Evolutionary conservation across 2,888 invertebrate species (phyloP).

Genomic region (Folsomia manolachei): DNA sequence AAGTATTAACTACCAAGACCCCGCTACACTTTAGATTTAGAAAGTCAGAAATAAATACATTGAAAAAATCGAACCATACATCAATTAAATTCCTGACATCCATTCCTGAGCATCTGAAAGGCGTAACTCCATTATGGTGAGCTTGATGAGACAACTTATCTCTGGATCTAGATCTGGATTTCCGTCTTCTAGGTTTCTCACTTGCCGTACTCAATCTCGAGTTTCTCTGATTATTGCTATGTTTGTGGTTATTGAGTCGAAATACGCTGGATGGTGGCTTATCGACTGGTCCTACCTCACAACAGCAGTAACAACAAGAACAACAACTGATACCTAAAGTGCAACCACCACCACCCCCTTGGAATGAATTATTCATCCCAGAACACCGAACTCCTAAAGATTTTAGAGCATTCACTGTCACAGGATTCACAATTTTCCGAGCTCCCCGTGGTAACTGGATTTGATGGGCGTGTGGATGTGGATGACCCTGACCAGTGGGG

Average conservation of each 20-base stretch:
- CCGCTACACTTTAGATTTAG: too few relatives aligned
- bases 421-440: conserved; percentile 49
- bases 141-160: conserved; percentile 38
- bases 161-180: conserved; percentile 46
- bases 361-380: not conserved
- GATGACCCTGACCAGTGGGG: not conserved
- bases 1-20: too few relatives aligned
- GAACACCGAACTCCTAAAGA: conserved; percentile 29
- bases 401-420: conserved; percentile 47
- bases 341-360: not conserved
- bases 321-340: conserved; percentile 37
- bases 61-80: too few relatives aligned
- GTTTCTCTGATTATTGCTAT: conserved; percentile 14
- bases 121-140: conserved; percentile 14
- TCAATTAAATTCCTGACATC: conserved; percentile 15
- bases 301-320: conserved; percentile 48
- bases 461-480: conserved; percentile 20
- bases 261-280: conserved; percentile 10
- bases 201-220: conserved; percentile 21
- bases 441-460: conserved; percentile 28
- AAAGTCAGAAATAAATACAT: too few relatives aligned
- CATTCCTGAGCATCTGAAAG: conserved; percentile 12
- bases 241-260: conserved; percentile 6
- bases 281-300: conserved; percentile 32
- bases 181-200: conserved; percentile 38